Conservation (phyloP, 2,888 invertebrate species). For the Rhopalosiphum nymphaeae region DNA sequence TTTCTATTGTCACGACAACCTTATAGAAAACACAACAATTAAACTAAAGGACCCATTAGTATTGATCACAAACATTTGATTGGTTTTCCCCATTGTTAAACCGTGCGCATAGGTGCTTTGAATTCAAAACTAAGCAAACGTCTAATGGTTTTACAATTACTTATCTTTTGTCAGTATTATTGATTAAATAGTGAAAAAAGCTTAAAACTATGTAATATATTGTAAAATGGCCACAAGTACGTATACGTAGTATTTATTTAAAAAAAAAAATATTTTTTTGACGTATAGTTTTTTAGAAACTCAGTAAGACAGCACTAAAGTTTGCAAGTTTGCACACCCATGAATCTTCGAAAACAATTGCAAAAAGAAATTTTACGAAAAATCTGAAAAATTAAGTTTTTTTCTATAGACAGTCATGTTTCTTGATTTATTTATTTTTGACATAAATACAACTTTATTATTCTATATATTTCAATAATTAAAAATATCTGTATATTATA, state of each 20-base stretch:
- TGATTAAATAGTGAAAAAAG: background rate
- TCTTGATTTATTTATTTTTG: too few species aligned
- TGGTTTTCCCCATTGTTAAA: background rate
- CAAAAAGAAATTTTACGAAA: too few species aligned
- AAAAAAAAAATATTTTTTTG: background rate
- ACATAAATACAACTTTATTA: too few species aligned
- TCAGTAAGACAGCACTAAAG: background rate
- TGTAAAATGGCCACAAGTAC: background rate
- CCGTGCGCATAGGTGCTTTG: background rate
- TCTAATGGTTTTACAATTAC: background rate
- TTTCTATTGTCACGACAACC: background rate
- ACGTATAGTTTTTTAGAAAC: background rate
- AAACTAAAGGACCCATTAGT: background rate
- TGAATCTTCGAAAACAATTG: too few species aligned
- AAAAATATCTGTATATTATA: too few species aligned
- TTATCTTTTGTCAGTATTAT: background rate
- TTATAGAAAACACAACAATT: background rate
- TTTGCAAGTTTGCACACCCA: too few species aligned
- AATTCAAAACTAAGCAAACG: background rate
- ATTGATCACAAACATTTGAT: background rate
- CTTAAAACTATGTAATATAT: background rate
- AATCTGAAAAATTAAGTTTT: too few species aligned
- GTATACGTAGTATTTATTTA: background rate
- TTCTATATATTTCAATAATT: too few species aligned
- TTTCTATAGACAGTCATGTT: too few species aligned